A percentile compares a stretch with the other conserved stretches of the same genome.
Conservation (phyloP, 2,888 invertebrate species). For the Drosophila infuscata region DNA sequence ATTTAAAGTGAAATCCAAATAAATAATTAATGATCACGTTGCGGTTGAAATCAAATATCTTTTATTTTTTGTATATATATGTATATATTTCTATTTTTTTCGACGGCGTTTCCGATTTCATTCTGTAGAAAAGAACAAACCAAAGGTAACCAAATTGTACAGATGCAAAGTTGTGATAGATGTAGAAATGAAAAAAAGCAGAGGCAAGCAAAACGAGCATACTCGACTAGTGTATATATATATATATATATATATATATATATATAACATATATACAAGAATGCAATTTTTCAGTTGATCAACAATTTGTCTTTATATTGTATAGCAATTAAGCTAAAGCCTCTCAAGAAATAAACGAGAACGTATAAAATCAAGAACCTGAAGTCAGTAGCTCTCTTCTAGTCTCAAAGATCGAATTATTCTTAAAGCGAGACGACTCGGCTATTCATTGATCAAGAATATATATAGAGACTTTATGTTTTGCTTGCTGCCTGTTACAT, state of each 20-base stretch:
- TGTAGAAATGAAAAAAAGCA: neutral
- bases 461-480: neutral
- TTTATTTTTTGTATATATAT: neutral
- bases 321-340: neutral
- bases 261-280: no score
- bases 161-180: conserved; percentile 36
- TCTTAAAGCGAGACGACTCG: neutral
- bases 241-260: neutral
- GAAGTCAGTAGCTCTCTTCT: neutral
- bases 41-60: conserved; percentile 35
- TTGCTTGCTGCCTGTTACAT: neutral
- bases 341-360: no score
- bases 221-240: neutral
- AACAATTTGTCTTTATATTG: neutral
- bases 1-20: conserved; percentile 50
- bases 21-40: conserved; percentile 54
- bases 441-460: neutral
- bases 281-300: neutral
- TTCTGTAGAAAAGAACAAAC: conserved; percentile 3
- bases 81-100: neutral
- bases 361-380: neutral
- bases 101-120: conserved; percentile 19
- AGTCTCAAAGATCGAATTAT: neutral
- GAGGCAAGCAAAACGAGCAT: neutral
- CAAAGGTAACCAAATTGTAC: conserved; percentile 31